These are phyloP conservation scores for Setophaga coronata DNA, from an alignment of 2,113 vertebrate species.

Conservation along the genomic window DNA sequence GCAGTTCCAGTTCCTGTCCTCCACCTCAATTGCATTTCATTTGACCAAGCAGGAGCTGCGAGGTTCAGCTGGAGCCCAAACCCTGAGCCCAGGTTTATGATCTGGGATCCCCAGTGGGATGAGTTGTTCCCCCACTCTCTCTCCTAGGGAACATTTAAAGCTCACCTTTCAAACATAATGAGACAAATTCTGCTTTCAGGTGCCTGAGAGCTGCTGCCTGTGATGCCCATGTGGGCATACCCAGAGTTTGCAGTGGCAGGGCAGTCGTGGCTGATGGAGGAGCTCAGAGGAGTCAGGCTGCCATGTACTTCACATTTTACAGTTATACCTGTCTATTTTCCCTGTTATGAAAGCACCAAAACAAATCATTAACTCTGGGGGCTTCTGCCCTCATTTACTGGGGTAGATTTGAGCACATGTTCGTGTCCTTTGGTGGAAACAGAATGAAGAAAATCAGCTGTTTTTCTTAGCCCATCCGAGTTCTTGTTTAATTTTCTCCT, in stretches of 20 bases:
- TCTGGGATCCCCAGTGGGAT: rapidly evolving
- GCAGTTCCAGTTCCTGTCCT: not conserved
- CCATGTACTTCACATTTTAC: not conserved
- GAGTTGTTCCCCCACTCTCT: not conserved
- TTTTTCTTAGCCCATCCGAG: not conserved
- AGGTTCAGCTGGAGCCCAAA: not conserved
- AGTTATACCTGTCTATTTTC: not conserved
- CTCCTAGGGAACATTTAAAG: not conserved
- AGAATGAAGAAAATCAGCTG: not conserved
- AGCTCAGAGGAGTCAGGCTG: not conserved
- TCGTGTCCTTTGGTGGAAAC: rapidly evolving
- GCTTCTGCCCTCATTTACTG: not conserved
- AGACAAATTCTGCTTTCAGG: not conserved
- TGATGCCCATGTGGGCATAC: not conserved
- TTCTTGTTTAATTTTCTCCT: not conserved
- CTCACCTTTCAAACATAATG: rapidly evolving
- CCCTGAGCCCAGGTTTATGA: not conserved
- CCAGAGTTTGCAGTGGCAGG: not conserved
- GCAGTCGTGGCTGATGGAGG: not conserved
- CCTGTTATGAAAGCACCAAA: not conserved
- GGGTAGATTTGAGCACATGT: not conserved
- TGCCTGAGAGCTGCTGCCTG: not conserved
- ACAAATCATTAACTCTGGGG: not conserved
- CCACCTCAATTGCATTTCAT: not conserved
- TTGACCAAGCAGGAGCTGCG: not conserved